Percentiles rank a stretch among this genome's conserved stretches.
Evolutionary conservation across 2,113 vertebrate genomes (phyloP).

Genomic region (Paedocypris sp.): DNA sequence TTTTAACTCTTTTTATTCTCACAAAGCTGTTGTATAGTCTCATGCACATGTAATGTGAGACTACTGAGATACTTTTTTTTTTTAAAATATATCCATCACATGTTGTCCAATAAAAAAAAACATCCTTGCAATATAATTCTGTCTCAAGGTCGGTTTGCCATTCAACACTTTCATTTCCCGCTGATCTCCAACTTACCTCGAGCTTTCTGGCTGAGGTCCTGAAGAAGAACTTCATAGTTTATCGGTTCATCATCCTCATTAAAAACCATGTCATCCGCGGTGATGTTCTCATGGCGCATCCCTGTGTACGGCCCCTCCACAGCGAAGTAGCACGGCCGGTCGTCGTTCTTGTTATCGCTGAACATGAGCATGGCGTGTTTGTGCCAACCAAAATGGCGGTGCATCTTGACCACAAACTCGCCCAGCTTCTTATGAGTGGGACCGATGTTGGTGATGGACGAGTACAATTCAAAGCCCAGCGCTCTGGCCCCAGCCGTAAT

Average conservation of each 20-base stretch:
- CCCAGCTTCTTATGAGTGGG: constrained; percentile 82
- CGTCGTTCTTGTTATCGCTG: constrained; percentile 59
- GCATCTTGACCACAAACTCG: constrained; percentile 60
- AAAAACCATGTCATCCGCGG: constrained; percentile 52
- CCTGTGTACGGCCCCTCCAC: constrained; percentile 69
- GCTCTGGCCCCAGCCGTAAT: constrained; percentile 77
- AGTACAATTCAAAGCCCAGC: constrained; percentile 58
- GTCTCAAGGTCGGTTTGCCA: not conserved
- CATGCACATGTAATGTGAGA: too few species aligned
- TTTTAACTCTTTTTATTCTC: too few species aligned
- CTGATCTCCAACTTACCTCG: constrained; percentile 52
- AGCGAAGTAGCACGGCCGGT: constrained; percentile 72
- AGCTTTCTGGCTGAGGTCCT: constrained; percentile 57
- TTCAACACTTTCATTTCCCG: not conserved
- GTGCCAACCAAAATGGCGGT: constrained; percentile 71
- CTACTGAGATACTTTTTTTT: too few species aligned
- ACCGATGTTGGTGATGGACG: constrained; percentile 71
- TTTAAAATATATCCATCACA: too few species aligned
- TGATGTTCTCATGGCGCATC: constrained; percentile 58
- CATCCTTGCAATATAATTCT: too few species aligned
- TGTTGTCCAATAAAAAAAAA: too few species aligned
- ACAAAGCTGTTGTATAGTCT: too few species aligned
- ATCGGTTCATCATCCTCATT: constrained; percentile 35
- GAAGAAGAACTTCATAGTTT: constrained; percentile 55
- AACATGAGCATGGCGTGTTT: constrained; percentile 65